Evolutionary conservation across 2,888 invertebrate genomes (phyloP).

Genomic region (Crocallis elinguaria): DNA sequence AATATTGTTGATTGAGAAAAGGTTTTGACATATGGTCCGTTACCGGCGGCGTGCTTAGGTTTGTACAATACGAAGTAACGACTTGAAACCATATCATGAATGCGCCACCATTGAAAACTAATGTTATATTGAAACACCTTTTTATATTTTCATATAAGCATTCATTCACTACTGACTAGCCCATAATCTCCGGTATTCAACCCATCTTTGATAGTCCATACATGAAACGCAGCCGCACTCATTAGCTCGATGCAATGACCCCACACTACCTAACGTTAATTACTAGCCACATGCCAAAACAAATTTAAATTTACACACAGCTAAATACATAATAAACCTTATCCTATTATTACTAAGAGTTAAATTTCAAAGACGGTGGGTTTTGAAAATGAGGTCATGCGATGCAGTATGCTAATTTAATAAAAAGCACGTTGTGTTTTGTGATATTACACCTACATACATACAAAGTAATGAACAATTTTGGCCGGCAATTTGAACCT

Average conservation of each 20-base stretch:
- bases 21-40: too few relatives aligned
- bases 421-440: conserved; percentile 49
- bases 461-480: neutral
- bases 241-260: conserved; percentile 36
- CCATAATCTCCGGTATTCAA: conserved; percentile 18
- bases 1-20: too few relatives aligned
- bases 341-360: conserved; percentile 18
- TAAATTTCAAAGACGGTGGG: conserved; percentile 12
- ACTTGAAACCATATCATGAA: neutral
- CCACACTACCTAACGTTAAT: conserved; percentile 31
- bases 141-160: neutral
- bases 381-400: conserved; percentile 52
- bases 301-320: conserved; percentile 5
- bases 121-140: too few relatives aligned
- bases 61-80: too few relatives aligned
- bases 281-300: conserved; percentile 20
- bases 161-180: neutral
- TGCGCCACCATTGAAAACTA: neutral
- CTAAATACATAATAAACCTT: conserved; percentile 30
- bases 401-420: conserved; percentile 65
- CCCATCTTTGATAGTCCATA: conserved; percentile 23
- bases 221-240: conserved; percentile 28
- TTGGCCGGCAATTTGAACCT: neutral
- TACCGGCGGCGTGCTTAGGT: too few relatives aligned
- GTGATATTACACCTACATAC: conserved; percentile 25